Percentiles rank a stretch among this genome's conserved stretches.
phyloP scores from a whole-genome alignment of 2,113 vertebrate species.

The Calonectris borealis region DNA sequence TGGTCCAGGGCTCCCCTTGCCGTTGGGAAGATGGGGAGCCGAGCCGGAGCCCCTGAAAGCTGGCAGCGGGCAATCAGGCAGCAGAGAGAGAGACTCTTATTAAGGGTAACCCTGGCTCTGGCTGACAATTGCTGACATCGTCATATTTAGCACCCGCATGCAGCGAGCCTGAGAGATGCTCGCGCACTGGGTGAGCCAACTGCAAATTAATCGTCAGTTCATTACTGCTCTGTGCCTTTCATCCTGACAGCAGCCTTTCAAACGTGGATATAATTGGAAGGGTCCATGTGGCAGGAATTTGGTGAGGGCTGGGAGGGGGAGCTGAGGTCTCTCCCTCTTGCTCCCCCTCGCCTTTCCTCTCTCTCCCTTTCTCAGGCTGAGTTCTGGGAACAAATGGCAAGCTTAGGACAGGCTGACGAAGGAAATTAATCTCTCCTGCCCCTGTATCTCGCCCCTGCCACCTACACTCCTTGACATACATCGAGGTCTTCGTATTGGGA shows the following conservation, averaged over 20 bases:
- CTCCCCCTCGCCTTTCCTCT: background rate
- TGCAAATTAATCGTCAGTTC: slow-evolving; percentile 71
- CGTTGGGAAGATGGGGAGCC: background rate
- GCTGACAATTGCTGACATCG: slow-evolving; percentile 68
- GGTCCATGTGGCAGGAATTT: slow-evolving; percentile 57
- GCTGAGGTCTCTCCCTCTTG: background rate
- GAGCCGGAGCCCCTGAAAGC: background rate
- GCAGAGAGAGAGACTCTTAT: slow-evolving; percentile 24
- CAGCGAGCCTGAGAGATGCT: slow-evolving; percentile 53
- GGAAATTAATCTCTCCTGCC: background rate
- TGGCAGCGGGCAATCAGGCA: background rate
- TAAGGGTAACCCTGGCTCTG: slow-evolving; percentile 53
- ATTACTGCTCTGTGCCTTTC: slow-evolving; percentile 68
- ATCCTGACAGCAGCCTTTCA: slow-evolving; percentile 65
- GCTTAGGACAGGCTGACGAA: background rate
- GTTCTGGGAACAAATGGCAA: background rate
- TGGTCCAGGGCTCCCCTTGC: background rate
- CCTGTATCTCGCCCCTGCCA: background rate
- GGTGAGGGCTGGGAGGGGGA: slow-evolving; percentile 18
- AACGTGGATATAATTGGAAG: slow-evolving; percentile 60
- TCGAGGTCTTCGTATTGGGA: background rate
- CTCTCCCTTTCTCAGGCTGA: background rate
- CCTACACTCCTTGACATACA: background rate
- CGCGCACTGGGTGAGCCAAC: slow-evolving; percentile 54
- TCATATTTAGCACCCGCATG: slow-evolving; percentile 70